Conservation (phyloP, 2,113 vertebrate genomes). For the Sterrhoptilus dennistouni region DNA sequence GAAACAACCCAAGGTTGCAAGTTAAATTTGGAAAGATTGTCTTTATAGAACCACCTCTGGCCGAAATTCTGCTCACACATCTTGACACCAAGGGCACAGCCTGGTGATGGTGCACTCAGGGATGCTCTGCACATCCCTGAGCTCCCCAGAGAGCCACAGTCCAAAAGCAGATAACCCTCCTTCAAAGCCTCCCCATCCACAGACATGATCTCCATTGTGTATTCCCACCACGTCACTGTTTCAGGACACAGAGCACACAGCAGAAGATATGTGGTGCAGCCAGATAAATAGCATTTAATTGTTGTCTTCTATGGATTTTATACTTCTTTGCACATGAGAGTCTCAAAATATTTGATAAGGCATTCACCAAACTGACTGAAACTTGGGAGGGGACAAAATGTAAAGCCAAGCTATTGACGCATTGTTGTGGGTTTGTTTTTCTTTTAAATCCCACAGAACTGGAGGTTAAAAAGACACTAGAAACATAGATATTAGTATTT, state of each 20-base stretch:
- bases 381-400: background rate
- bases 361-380: background rate
- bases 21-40: background rate
- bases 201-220: background rate
- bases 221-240: background rate
- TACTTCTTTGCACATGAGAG: background rate
- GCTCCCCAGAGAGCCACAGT: background rate
- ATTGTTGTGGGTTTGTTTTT: background rate
- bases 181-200: background rate
- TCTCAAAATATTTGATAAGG: background rate
- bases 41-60: fast-evolving
- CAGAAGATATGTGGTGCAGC: background rate
- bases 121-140: background rate
- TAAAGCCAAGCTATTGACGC: background rate
- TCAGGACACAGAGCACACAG: background rate
- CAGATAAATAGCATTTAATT: background rate
- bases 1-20: background rate
- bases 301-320: background rate
- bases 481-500: background rate
- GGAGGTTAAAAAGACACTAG: background rate
- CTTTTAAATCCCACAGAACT: background rate
- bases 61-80: background rate
- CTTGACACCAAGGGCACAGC: background rate
- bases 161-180: background rate
- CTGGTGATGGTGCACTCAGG: fast-evolving